Conservation (phyloP, 2,797 vertebrate genomes). For the Chlorospingus flavigularis region DNA sequence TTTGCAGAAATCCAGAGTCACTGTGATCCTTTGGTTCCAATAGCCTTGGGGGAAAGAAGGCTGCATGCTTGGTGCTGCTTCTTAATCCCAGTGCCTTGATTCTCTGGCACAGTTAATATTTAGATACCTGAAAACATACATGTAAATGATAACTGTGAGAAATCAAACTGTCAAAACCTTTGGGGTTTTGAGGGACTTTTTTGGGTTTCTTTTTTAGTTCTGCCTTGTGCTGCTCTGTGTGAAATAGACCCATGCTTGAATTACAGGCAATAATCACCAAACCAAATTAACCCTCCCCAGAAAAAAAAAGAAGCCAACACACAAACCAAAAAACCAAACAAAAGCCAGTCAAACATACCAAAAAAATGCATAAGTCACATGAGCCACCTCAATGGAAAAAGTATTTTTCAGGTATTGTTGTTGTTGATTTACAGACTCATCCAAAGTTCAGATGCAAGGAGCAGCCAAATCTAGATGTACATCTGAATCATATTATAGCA, state of each 20-base stretch:
- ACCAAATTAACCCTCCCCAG: not conserved
- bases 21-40: not conserved
- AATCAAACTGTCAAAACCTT: not conserved
- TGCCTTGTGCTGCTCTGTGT: not conserved
- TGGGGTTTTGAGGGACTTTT: not conserved
- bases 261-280: not conserved
- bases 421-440: not conserved
- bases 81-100: not conserved
- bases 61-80: not conserved
- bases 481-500: not conserved
- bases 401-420: not conserved
- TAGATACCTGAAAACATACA: not conserved
- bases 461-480: not conserved
- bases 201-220: not conserved
- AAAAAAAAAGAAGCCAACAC: not conserved
- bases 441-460: not conserved
- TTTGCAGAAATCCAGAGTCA: not conserved
- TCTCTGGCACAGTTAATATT: not conserved
- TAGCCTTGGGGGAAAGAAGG: not conserved
- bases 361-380: not conserved
- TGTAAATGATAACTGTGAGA: not conserved
- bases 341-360: not conserved
- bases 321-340: not conserved
- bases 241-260: not conserved
- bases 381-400: not conserved